These are phyloP conservation scores for Dromaius novaehollandiae DNA, from an alignment of 2,113 vertebrate genomes.

Conservation along the genomic window DNA sequence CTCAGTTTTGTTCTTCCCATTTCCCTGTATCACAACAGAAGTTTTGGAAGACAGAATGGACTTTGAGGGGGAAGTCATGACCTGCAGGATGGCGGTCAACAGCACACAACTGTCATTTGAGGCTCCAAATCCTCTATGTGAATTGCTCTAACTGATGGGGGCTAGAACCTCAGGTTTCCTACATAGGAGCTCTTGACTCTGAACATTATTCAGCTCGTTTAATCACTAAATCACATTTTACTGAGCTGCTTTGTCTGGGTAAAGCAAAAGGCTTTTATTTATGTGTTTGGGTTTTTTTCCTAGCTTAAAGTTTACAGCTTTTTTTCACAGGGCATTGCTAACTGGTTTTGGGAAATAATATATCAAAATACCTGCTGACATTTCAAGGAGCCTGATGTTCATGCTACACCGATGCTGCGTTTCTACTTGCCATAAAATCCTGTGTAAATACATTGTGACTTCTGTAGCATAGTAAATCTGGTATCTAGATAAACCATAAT, in stretches of 20 bases:
- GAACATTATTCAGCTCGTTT: not conserved
- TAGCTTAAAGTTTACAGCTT: not conserved
- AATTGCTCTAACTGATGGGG: not conserved
- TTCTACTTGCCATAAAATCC: not conserved
- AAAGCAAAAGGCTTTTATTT: not conserved
- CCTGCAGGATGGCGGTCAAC: not conserved
- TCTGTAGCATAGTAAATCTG: not conserved
- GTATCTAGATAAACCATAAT: not conserved
- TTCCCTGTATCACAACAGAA: not conserved
- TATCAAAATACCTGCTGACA: not conserved
- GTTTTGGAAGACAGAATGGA: not conserved
- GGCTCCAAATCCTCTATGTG: not conserved
- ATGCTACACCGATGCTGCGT: accelerated
- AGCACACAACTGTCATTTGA: not conserved
- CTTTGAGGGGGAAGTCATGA: not conserved
- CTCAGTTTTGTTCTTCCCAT: not conserved
- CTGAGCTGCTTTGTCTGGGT: not conserved
- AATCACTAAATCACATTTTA: not conserved
- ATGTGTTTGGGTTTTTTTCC: not conserved
- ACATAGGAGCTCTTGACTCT: not conserved
- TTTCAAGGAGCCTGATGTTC: not conserved
- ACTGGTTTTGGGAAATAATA: not conserved
- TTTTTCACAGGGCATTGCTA: not conserved
- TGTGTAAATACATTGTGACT: not conserved
- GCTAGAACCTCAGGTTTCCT: not conserved